A percentile compares a stretch with the other conserved stretches of the same genome.
These are phyloP conservation scores for pig (Sus scrofa) DNA, from an alignment of 2,113 vertebrate species.

Conservation along the genomic window T2T-Sscrofa CM000827.6:107986501-107987000, in stretches of 20 bases:
- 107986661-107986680: background rate
- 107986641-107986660: background rate
- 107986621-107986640: background rate
- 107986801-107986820: background rate
- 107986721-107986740: background rate
- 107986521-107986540: too few species aligned
- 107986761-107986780: background rate
- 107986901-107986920: fast-evolving
- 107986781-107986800: background rate
- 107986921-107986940: too few species aligned
- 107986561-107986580: background rate
- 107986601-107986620: background rate
- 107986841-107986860: background rate
- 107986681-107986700: background rate
- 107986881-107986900: fast-evolving
- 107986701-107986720: background rate
- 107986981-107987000: background rate
- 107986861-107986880: background rate
- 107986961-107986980: background rate
- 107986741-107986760: background rate
- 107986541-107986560: background rate
- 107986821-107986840: too few species aligned
- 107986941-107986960: background rate
- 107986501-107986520: background rate
- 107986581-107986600: fast-evolving